These are phyloP conservation scores for Pantherophis vulpinus DNA, from an alignment of 2,797 vertebrate genomes.

Conservation along the genomic window DNA sequence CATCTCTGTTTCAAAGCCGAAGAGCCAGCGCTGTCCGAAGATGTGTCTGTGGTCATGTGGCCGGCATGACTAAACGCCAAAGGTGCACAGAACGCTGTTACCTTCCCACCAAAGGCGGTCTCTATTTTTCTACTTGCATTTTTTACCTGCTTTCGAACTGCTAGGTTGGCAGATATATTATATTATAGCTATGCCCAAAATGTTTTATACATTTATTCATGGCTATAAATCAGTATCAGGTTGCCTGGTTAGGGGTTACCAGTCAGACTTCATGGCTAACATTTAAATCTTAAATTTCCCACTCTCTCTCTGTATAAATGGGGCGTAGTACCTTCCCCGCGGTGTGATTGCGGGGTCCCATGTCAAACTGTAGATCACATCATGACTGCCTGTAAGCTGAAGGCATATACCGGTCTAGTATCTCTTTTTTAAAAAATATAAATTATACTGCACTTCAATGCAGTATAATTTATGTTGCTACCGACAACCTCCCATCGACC, in stretches of 20 bases:
- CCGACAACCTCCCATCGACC: too few species aligned
- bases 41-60: too few species aligned
- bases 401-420: background rate
- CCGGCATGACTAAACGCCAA: too few species aligned
- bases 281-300: background rate
- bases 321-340: too few species aligned
- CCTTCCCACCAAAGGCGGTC: too few species aligned
- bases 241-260: background rate
- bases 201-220: background rate
- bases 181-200: background rate
- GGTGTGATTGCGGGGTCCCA: background rate
- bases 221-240: background rate
- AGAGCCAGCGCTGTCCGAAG: too few species aligned
- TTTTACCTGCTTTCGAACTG: too few species aligned
- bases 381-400: background rate
- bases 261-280: background rate
- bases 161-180: too few species aligned
- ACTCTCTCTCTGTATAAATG: background rate
- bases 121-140: too few species aligned
- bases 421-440: background rate
- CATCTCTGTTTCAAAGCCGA: too few species aligned
- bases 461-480: too few species aligned
- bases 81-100: too few species aligned
- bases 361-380: background rate
- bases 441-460: background rate